Conservation (phyloP, 1,140 invertebrate species). For the Drosophila fuyamai region DNA sequence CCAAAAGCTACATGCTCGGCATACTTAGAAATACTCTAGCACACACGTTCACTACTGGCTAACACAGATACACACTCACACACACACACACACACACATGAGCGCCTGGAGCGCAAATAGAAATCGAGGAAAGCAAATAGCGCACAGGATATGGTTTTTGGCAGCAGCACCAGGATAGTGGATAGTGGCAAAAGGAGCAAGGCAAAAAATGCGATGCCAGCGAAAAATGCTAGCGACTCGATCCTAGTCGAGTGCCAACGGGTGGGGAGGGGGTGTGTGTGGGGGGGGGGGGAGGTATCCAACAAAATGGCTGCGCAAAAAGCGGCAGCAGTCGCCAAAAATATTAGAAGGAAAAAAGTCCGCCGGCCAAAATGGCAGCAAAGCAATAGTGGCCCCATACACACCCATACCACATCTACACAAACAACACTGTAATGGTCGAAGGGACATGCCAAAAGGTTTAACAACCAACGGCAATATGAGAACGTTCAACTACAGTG, state of each 20-base stretch:
- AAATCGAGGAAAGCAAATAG: slow-evolving; percentile 82
- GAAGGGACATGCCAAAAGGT: slow-evolving; percentile 63
- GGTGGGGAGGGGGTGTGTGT: too few relatives aligned
- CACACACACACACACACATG: slow-evolving; percentile 27
- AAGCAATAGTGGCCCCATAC: slow-evolving; percentile 48
- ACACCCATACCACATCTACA: slow-evolving; percentile 31
- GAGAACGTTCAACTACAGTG: slow-evolving; percentile 19
- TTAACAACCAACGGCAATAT: slow-evolving; percentile 40
- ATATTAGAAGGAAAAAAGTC: slow-evolving; percentile 72
- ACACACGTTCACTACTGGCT: slow-evolving; percentile 54
- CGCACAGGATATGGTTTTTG: slow-evolving; percentile 80
- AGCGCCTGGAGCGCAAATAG: slow-evolving; percentile 69
- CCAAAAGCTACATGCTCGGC: slow-evolving; percentile 84
- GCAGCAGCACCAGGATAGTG: slow-evolving; percentile 68
- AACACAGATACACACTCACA: slow-evolving; percentile 23
- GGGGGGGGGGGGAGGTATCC: slow-evolving; percentile 6
- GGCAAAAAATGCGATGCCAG: slow-evolving; percentile 66
- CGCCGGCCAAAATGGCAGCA: slow-evolving; percentile 34
- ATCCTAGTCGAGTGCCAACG: slow-evolving; percentile 28
- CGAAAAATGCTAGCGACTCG: slow-evolving; percentile 64
- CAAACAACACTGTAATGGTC: slow-evolving; percentile 56
- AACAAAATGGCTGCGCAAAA: slow-evolving; percentile 82
- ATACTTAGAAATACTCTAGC: slow-evolving; percentile 77
- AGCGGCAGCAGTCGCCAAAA: slow-evolving; percentile 75
- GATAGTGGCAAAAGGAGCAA: slow-evolving; percentile 53